phyloP scores from a whole-genome alignment of 2,113 vertebrate species.

The Apteryx mantelli region DNA sequence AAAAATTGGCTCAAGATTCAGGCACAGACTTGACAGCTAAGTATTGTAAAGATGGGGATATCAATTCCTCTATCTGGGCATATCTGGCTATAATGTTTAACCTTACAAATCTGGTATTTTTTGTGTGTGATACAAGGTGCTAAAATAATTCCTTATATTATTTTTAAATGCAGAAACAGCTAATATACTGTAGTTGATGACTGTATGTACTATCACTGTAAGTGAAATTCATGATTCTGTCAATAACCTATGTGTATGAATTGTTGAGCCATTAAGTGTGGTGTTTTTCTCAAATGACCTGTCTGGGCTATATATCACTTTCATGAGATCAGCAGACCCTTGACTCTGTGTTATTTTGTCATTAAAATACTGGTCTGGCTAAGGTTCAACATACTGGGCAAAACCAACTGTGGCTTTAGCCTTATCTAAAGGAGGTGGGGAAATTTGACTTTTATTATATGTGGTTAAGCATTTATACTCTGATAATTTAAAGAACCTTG shows the following conservation, averaged over 20 bases:
- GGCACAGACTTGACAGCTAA: neutral
- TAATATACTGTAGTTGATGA: neutral
- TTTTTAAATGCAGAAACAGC: neutral
- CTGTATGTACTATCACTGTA: neutral
- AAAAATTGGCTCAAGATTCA: neutral
- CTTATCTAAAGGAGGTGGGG: neutral
- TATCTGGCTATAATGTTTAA: neutral
- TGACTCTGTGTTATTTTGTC: neutral
- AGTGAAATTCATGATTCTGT: neutral
- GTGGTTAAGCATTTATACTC: neutral
- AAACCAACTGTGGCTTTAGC: neutral
- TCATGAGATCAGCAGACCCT: neutral
- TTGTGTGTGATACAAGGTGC: neutral
- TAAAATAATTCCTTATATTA: neutral
- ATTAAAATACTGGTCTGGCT: neutral
- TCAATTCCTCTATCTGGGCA: accelerated
- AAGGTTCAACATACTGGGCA: conserved; percentile 22
- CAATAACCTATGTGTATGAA: neutral
- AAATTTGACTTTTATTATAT: conserved; percentile 26
- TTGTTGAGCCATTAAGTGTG: neutral
- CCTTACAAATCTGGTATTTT: neutral
- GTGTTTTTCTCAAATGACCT: neutral
- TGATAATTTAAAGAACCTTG: neutral
- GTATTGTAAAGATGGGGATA: neutral
- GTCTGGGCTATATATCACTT: neutral